These are phyloP conservation scores for Hippocampus kuda DNA, from an alignment of 2,797 vertebrate species.

Conservation along the genomic window DNA sequence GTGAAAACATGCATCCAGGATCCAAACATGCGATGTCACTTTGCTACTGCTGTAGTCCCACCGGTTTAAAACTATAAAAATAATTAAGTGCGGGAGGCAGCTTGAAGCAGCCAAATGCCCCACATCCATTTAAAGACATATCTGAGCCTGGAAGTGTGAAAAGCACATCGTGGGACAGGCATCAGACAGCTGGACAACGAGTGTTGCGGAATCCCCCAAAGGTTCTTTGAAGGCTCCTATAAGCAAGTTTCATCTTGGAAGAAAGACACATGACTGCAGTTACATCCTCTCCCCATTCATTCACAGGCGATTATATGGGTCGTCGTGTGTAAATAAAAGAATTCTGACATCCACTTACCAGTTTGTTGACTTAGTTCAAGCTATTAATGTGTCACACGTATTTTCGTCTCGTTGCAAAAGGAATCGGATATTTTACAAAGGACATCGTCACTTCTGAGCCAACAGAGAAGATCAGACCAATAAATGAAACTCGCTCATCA, in stretches of 20 bases:
- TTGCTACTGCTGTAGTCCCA: neutral
- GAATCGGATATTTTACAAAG: neutral
- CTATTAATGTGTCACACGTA: neutral
- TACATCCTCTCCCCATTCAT: conserved; percentile 15
- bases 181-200: neutral
- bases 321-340: conserved; percentile 39
- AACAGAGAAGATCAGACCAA: conserved; percentile 7
- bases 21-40: neutral
- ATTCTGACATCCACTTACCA: neutral
- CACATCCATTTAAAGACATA: conserved; percentile 1
- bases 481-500: conserved; percentile 40
- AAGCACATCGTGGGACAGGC: neutral
- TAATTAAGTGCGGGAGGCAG: neutral
- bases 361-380: conserved; percentile 7
- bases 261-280: conserved; percentile 39
- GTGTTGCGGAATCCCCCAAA: neutral
- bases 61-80: neutral
- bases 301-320: conserved; percentile 29
- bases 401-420: neutral
- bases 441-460: neutral
- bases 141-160: neutral
- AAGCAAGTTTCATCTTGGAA: conserved; percentile 41
- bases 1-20: neutral
- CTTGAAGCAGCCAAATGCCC: neutral
- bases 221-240: conserved; percentile 25